phyloP scores from a whole-genome alignment of 1,140 invertebrate genomes.

The Drosophila nasuta region DNA sequence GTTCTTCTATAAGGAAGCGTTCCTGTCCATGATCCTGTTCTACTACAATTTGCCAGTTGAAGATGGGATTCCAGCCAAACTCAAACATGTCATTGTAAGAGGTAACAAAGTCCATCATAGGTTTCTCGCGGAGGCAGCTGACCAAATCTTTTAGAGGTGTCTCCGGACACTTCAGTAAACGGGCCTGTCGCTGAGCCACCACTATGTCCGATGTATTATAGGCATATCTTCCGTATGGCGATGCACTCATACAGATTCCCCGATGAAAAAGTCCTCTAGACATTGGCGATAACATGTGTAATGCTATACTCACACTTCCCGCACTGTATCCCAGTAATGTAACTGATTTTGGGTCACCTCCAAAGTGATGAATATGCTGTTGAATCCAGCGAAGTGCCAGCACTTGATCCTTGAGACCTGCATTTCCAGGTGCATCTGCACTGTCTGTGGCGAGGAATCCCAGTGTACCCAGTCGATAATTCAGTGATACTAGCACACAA shows the following conservation, averaged over 20 bases:
- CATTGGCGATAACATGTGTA: slow-evolving; percentile 86
- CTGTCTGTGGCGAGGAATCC: slow-evolving; percentile 89
- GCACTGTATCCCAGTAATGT: slow-evolving; percentile 89
- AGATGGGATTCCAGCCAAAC: slow-evolving; percentile 86
- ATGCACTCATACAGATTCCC: slow-evolving; percentile 86
- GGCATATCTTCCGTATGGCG: slow-evolving; percentile 84
- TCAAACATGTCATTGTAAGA: slow-evolving; percentile 85
- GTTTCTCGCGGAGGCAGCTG: slow-evolving; percentile 55
- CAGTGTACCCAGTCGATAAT: slow-evolving; percentile 88
- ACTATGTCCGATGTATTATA: slow-evolving; percentile 83
- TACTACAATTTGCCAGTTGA: slow-evolving; percentile 88
- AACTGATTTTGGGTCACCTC: slow-evolving; percentile 88
- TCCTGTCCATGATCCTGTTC: slow-evolving; percentile 89
- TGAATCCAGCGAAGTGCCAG: slow-evolving; percentile 91
- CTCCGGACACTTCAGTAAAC: slow-evolving; percentile 88
- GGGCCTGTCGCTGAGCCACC: slow-evolving; percentile 89
- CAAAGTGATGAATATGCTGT: slow-evolving; percentile 89
- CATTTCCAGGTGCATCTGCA: slow-evolving; percentile 88
- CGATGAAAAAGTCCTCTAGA: slow-evolving; percentile 86
- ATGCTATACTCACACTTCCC: slow-evolving; percentile 85
- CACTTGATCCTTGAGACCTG: slow-evolving; percentile 91
- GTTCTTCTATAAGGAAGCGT: slow-evolving; percentile 88
- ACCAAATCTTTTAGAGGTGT: slow-evolving; percentile 52
- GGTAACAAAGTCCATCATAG: slow-evolving; percentile 86
- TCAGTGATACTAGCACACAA: slow-evolving; percentile 87